Percentiles rank a stretch among this genome's conserved stretches.
These are phyloP conservation scores for Neodiprion virginianus DNA, from an alignment of 1,140 invertebrate genomes.

Conservation along the genomic window DNA sequence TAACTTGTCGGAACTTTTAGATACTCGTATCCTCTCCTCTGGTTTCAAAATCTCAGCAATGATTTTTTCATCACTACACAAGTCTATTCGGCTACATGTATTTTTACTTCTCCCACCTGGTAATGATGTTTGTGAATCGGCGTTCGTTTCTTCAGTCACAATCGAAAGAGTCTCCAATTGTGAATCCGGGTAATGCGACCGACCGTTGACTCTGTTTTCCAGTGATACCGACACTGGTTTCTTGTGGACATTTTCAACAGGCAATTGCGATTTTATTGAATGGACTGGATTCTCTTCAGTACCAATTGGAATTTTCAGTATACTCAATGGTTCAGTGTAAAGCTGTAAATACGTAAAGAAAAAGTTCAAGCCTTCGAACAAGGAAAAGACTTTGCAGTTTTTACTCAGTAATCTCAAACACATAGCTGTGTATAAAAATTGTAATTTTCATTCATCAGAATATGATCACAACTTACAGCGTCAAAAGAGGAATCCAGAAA, in stretches of 20 bases:
- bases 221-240: neutral
- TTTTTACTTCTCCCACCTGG: neutral
- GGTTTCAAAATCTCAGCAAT: slow-evolving; percentile 54
- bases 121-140: neutral
- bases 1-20: slow-evolving; percentile 53
- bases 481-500: slow-evolving; percentile 89
- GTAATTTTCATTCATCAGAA: neutral
- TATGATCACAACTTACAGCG: slow-evolving; percentile 43
- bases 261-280: slow-evolving; percentile 17
- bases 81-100: neutral
- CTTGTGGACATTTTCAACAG: neutral
- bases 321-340: slow-evolving; percentile 45
- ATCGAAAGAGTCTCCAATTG: neutral
- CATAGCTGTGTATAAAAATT: no score
- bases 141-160: neutral
- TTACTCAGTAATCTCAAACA: neutral
- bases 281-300: slow-evolving; percentile 39
- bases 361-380: slow-evolving; percentile 22
- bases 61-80: slow-evolving; percentile 51
- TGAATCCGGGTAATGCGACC: neutral
- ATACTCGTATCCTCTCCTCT: slow-evolving; percentile 47
- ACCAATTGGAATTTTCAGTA: slow-evolving; percentile 41
- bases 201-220: neutral
- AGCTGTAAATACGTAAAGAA: slow-evolving; percentile 26
- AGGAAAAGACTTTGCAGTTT: slow-evolving; percentile 3